Percentiles rank a stretch among this genome's conserved stretches.
Evolutionary conservation across 2,797 vertebrate species (phyloP).

Genomic region (Mormyrus proboscirostris): DNA sequence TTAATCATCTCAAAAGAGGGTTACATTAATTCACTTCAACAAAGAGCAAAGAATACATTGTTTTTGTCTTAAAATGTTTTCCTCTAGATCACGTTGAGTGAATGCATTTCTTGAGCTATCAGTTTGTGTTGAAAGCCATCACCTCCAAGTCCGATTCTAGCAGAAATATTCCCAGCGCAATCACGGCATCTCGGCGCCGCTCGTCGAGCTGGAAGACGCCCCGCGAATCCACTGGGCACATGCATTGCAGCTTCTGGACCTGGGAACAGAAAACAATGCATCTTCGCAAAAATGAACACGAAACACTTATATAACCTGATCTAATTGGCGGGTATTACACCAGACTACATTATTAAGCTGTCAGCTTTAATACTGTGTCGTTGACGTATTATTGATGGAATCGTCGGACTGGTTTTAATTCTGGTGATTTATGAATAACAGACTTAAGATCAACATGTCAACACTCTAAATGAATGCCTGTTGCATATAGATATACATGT

Average conservation of each 20-base stretch:
- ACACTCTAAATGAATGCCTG: neutral
- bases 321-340: neutral
- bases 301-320: neutral
- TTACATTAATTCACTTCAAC: neutral
- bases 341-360: neutral
- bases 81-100: neutral
- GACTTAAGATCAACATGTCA: neutral
- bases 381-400: neutral
- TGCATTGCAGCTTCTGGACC: conserved; percentile 95
- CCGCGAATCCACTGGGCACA: conserved; percentile 93
- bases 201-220: conserved; percentile 93
- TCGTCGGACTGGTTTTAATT: neutral
- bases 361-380: neutral
- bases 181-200: conserved; percentile 88
- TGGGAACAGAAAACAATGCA: conserved; percentile 39
- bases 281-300: neutral
- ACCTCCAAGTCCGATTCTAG: conserved; percentile 96
- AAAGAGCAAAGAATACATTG: neutral
- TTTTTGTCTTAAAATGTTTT: neutral
- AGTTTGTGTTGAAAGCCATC: conserved; percentile 11
- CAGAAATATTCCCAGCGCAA: conserved; percentile 91
- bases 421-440: neutral
- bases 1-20: neutral
- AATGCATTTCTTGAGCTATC: neutral
- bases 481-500: neutral